phyloP scores from a whole-genome alignment of 2,113 vertebrate species.

The Patagioenas fasciata region DNA sequence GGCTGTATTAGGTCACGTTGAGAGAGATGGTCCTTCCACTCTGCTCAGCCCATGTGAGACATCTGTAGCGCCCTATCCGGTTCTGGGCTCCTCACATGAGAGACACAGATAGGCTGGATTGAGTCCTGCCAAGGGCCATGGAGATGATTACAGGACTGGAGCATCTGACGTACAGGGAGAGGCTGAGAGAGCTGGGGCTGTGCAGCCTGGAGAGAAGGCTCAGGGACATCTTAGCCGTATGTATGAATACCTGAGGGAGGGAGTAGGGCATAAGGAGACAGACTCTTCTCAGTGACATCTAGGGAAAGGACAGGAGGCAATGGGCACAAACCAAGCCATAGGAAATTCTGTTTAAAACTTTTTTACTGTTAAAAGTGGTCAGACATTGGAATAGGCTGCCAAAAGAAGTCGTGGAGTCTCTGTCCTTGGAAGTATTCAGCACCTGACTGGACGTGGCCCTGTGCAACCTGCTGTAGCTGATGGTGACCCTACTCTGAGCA shows the following conservation, averaged over 20 bases:
- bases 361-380: not conserved
- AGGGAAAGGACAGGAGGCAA: not conserved
- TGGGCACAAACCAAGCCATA: not conserved
- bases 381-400: not conserved
- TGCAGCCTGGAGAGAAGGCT: not conserved
- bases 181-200: no score
- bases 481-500: not conserved
- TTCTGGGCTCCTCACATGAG: not conserved
- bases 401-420: not conserved
- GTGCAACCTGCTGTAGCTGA: not conserved
- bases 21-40: not conserved
- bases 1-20: not conserved
- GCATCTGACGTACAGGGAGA: not conserved
- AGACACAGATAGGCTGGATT: rapidly evolving
- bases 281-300: not conserved
- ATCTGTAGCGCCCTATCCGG: rapidly evolving
- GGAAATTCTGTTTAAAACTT: not conserved
- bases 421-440: not conserved
- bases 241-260: not conserved
- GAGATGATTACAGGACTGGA: not conserved
- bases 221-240: not conserved
- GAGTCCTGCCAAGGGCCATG: not conserved
- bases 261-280: not conserved
- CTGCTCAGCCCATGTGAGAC: not conserved
- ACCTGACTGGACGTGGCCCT: not conserved